Base-by-base conservation (phyloP, 2,888 invertebrate genomes). In the Drosophila emarginata region DNA sequence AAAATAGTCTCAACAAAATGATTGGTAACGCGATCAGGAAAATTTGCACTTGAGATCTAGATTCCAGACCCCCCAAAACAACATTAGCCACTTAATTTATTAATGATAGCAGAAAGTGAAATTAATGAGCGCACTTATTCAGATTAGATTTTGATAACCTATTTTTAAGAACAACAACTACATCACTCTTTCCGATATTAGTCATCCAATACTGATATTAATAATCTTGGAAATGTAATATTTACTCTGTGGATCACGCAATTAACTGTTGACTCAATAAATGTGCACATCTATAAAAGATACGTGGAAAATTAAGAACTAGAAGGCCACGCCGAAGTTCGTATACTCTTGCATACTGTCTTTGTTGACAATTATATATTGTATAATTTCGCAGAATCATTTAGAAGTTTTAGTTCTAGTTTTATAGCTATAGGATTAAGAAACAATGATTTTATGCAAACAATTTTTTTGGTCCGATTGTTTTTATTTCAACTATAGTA, bases 41-140 rank as follows among this genome's bases (percentile, higher is more conserved):
- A 12, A 12, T 54, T n/a, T 36, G n/a, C 18, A 54, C 36, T 54
- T 54, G 14, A 36, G 54, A 54, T 54, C 36, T 36, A 18, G 32
- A 54, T 21, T 6, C 36, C 15, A 36, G n/a, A 18, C 54, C 36
- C 15, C 26, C 36, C 54, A 6, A 36, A 18, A 15, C n/a, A 23
- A 51, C 11, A 12, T 54, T 9, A 54, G 53, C n/a, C 12, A 54
- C 32, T 54, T 32, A 32, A 32, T 32, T 9, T 18, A 54, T 54
- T 36, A 28, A 15, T 54, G 54, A 54, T 54, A 54, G 28, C 28
- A 54, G 36, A 54, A 36, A 54, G 36, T 6, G 36, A 54, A 54
- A 54, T 54, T 32, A 36, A 54, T 18, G 36, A 54, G 32, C 36
- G 12, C 12, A 54, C 54, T 54, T 54, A 54, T 36, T 12, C 18